Evolutionary conservation across 2,888 invertebrate genomes (phyloP).

Genomic region (Hemaris fuciformis): DNA sequence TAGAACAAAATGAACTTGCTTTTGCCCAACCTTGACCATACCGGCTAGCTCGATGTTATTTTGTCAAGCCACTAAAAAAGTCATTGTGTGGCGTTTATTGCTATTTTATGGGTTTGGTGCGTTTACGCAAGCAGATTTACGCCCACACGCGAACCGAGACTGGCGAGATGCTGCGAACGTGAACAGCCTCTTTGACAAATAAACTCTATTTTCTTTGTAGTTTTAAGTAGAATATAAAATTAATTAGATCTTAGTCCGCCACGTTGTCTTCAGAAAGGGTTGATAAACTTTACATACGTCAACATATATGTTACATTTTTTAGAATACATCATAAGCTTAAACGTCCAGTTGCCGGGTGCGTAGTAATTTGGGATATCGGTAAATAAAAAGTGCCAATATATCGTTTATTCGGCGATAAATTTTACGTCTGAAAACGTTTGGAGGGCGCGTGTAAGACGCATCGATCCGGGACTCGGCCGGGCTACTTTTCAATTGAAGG

Average conservation of each 20-base stretch:
- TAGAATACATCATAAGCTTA: neutral
- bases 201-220: neutral
- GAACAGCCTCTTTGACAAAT: neutral
- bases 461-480: neutral
- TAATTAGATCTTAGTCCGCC: too few species aligned
- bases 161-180: neutral
- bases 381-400: constrained; percentile 6
- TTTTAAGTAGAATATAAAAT: neutral
- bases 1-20: too few species aligned
- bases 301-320: neutral
- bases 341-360: neutral
- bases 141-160: neutral
- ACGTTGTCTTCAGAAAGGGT: too few species aligned
- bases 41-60: neutral
- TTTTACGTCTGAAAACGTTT: constrained; percentile 10
- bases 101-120: neutral
- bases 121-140: neutral
- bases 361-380: neutral
- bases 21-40: neutral
- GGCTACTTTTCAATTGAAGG: neutral
- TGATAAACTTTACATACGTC: too few species aligned
- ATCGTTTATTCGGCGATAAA: constrained; percentile 7
- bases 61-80: neutral
- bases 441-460: neutral
- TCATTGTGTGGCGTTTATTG: constrained; percentile 1